Evolutionary conservation across 1,140 invertebrate genomes (phyloP), one percentile per base, ranked within the genome.

Genomic region (Eumeta japonica): DNA sequence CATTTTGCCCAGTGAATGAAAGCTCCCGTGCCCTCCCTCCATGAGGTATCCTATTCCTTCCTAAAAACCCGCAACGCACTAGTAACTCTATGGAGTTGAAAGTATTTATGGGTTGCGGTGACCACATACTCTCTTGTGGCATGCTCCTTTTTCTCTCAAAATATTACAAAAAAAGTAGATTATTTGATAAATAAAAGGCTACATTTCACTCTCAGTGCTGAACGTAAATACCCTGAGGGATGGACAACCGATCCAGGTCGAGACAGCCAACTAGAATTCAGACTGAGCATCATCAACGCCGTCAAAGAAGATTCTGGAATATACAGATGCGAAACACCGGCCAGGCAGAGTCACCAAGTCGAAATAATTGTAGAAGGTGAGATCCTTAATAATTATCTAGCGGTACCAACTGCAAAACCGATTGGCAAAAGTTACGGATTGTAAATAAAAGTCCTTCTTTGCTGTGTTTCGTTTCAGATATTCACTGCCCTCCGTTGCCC

Each of bases 291-390:
- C 32, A 80, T 85, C 39, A 82, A 88, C 54, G 89, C 89, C 0
- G 79, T 79, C 24, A 81, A 82, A 52, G 87, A 90, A 35, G 90
- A 93, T 66, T 85, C 87, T 1, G 90, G 90, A 2, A 64, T 81
- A 0, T 92, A 88, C 56, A 86, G 87, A 1, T 93, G 90, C 55
- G 80, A 85, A 34, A 91, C 89, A 0, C 90, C 90, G 0, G 86
- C 85, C 0, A 65, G 88, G 20, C 88, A 91, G 49, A 81, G 80
- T 12, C 89, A 93, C 59, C 80, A 85, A 29, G 83, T 93, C 3
- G 84, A 88, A 50, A 85, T 93, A 31, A 77, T 85, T 39, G 88
- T 92, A 9, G 78, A 84, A 82, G 83, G 85, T 87, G 62, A n/a
- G 20, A 24, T 7, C 20, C 20, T 24, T 24, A 24, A 24, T 24